Evolutionary conservation across 1,140 invertebrate species (phyloP).

Genomic region (Drosophila repleta): DNA sequence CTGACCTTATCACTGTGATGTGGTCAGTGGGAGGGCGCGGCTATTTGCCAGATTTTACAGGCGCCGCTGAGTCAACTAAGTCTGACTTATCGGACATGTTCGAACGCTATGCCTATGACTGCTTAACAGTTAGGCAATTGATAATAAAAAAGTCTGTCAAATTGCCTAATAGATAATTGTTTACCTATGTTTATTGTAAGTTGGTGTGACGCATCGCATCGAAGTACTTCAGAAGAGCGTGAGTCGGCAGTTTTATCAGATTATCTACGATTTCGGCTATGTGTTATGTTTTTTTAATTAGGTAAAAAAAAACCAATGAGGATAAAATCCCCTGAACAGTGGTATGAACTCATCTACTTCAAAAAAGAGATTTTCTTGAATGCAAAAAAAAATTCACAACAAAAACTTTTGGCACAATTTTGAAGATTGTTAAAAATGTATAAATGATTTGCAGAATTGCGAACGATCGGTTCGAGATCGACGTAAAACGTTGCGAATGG

Average conservation of each 20-base stretch:
- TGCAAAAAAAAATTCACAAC: not conserved
- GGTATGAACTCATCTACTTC: not conserved
- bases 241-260: conserved; percentile 46
- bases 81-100: not conserved
- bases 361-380: not conserved
- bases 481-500: not conserved
- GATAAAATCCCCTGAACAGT: conserved; percentile 6
- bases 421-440: not conserved
- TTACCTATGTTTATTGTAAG: conserved; percentile 33
- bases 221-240: conserved; percentile 28
- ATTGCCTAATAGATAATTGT: conserved; percentile 14
- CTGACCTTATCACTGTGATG: conserved; percentile 25
- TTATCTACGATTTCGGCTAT: conserved; percentile 16
- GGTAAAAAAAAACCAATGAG: conserved; percentile 2
- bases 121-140: conserved; percentile 11
- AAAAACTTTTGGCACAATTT: not conserved
- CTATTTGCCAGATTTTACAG: conserved; percentile 11
- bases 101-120: not conserved
- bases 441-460: conserved; percentile 4
- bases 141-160: conserved; percentile 6
- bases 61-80: conserved; percentile 18
- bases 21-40: conserved; percentile 16
- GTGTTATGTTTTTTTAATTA: conserved; percentile 53
- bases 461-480: conserved; percentile 16
- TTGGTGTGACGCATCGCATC: conserved; percentile 29